Percentiles rank a stretch among this genome's conserved stretches.
phyloP scores from a whole-genome alignment of 2,888 invertebrate species.

The Drosophila limbata region DNA sequence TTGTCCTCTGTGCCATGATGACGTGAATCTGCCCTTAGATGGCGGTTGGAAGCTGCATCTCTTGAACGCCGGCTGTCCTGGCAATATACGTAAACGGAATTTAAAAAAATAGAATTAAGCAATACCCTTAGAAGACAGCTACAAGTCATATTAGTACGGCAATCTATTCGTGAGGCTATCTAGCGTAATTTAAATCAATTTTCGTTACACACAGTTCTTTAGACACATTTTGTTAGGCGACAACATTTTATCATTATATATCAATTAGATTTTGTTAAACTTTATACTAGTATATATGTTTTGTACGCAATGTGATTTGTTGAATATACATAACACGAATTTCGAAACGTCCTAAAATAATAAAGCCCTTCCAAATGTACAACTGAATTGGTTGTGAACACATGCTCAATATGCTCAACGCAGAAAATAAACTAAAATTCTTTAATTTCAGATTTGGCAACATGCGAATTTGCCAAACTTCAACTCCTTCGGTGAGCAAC shows the following conservation, averaged over 20 bases:
- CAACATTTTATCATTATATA: conserved; percentile 10
- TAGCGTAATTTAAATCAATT: conserved; percentile 58
- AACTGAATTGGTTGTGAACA: too few relatives aligned
- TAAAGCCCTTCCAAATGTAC: conserved; percentile 74
- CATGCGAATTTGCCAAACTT: too few relatives aligned
- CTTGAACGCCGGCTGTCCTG: conserved; percentile 83
- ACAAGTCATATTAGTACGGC: conserved; percentile 38
- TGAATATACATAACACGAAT: conserved; percentile 65
- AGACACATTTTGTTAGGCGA: conserved; percentile 68
- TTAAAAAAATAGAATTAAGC: conserved; percentile 69
- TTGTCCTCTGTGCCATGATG: conserved; percentile 94
- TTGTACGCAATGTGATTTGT: conserved; percentile 78
- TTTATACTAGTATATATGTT: conserved; percentile 55
- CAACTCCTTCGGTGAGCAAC: too few relatives aligned
- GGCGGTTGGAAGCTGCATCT: conserved; percentile 93
- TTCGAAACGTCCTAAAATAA: conserved; percentile 80
- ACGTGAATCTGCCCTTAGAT: conserved; percentile 90
- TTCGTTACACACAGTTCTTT: conserved; percentile 52
- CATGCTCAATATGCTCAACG: too few relatives aligned
- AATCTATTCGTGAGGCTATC: conserved; percentile 35
- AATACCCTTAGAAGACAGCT: conserved; percentile 13
- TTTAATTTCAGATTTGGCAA: too few relatives aligned
- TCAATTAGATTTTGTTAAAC: conserved; percentile 58
- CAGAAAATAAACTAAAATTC: too few relatives aligned
- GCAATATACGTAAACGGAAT: conserved; percentile 84